Evolutionary conservation across 1,140 invertebrate species (phyloP).

Genomic region (Philopotamus ludificatus): DNA sequence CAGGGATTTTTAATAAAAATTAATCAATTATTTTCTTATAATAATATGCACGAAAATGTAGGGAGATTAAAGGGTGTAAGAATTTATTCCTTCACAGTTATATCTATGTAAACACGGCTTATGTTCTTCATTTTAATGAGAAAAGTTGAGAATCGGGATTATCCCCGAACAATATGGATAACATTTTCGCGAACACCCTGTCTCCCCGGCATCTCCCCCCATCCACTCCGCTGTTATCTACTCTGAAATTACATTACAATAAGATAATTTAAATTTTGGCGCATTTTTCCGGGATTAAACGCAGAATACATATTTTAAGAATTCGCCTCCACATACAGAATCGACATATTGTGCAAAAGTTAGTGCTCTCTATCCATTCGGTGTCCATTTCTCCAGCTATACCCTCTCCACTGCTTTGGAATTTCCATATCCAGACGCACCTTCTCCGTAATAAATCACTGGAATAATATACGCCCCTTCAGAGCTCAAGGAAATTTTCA

Average conservation of each 20-base stretch:
- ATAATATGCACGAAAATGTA: no score
- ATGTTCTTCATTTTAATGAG: slow-evolving; percentile 21
- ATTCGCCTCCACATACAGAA: no score
- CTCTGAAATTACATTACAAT: neutral
- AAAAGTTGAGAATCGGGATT: slow-evolving; percentile 25
- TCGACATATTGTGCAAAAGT: no score
- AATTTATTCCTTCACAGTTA: neutral
- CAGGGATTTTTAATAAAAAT: no score
- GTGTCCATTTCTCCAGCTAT: no score
- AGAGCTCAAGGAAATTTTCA: neutral
- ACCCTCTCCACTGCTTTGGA: no score
- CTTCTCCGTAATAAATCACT: neutral
- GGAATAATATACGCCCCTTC: neutral
- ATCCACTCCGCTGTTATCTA: neutral
- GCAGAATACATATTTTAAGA: no score
- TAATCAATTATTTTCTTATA: no score
- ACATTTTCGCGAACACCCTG: slow-evolving; percentile 20
- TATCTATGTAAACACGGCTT: slow-evolving; percentile 9
- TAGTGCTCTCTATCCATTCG: no score
- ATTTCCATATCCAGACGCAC: neutral
- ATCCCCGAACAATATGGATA: slow-evolving; percentile 23
- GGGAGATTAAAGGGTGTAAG: no score
- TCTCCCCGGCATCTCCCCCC: no score
- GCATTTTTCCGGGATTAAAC: no score
- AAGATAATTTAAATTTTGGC: neutral